Base-by-base conservation (phyloP, 2,797 vertebrate genomes). In the Takifugu rubripes region DNA sequence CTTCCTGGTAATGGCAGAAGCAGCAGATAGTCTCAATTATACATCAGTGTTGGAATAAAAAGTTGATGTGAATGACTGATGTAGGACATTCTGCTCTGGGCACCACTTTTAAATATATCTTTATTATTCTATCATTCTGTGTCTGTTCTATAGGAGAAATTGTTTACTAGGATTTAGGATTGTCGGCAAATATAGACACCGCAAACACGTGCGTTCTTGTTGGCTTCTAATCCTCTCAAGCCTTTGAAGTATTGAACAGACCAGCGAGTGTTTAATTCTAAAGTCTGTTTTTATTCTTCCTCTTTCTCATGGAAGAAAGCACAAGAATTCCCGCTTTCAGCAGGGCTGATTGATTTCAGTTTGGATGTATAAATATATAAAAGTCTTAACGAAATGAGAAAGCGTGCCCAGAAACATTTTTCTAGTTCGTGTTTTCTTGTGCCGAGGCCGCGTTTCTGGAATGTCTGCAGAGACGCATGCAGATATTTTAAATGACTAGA, bases 271-370 rank as follows among this genome's bases (percentile, higher is more conserved):
- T 74, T 68, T 74, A 70, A 70, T 80, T 81, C 56, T 25, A 72
- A 71, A 83, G 75, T 69, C 70, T 68, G 42, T 64, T 68, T 68
- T 52, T 48, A 21, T 50, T 47, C 42, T 44, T 63, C 31, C 27
- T 29, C 27, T 29, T 29, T 29, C 27, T 29, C 27, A 1, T 29
- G 27, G 27, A 29, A 66, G 52, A 66, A 75, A 77, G 66, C 66
- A 42, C 3, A 42, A 42, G 10, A 11, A 42, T 5, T 3, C 10
- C 36, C 1, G 48, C 59, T 27, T 55, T 64, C 27, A 51, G 42
- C 43, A 51, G 51, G 11, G 54, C 46, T 65, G 71, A 82, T 68
- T 71, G 68, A 72, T 79, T 77, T 56, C 26, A 62, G 68, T 79
- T 66, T 49, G 42, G 11, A 66, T 50, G 66, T 53, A 66, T 59